Percentiles rank a stretch among this genome's conserved stretches.
phyloP scores from a whole-genome alignment of 2,797 vertebrate species.

The Galago senegalensis region DNA sequence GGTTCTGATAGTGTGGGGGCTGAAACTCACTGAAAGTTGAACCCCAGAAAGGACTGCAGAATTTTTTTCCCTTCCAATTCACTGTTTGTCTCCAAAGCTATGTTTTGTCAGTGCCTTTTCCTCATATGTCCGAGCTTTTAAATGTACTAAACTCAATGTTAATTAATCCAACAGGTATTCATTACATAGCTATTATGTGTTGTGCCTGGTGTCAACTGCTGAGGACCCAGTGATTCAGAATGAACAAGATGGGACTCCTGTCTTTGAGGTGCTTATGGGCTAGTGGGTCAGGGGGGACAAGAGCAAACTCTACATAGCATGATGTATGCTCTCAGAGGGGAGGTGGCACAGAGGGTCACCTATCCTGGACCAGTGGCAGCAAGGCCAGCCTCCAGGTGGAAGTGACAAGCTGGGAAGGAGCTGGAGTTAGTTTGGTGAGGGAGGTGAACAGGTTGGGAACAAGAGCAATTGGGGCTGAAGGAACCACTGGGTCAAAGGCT shows the following conservation, averaged over 20 bases:
- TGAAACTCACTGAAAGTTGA: background rate
- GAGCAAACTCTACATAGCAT: no score
- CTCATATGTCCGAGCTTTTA: background rate
- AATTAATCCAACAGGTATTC: conserved; percentile 3
- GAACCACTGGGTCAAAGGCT: background rate
- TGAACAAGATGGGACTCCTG: background rate
- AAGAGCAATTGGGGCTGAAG: background rate
- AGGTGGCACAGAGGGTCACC: background rate
- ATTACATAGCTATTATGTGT: background rate
- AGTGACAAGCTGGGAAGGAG: background rate
- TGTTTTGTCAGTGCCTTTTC: background rate
- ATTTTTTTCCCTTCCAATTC: background rate
- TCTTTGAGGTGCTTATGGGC: background rate
- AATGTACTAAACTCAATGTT: background rate
- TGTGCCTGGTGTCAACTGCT: background rate
- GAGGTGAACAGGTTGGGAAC: background rate
- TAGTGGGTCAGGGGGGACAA: background rate
- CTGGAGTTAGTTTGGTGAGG: background rate
- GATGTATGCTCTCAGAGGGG: background rate
- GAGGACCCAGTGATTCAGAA: background rate
- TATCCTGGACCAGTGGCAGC: background rate
- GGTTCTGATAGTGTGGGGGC: background rate
- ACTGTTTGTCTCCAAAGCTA: conserved; percentile 21
- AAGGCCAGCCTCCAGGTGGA: background rate
- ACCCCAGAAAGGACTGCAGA: background rate